These are phyloP conservation scores for Epizoanthus illoricatus DNA, from an alignment of 92 coral and sea anemone species.

Conservation along the genomic window DNA sequence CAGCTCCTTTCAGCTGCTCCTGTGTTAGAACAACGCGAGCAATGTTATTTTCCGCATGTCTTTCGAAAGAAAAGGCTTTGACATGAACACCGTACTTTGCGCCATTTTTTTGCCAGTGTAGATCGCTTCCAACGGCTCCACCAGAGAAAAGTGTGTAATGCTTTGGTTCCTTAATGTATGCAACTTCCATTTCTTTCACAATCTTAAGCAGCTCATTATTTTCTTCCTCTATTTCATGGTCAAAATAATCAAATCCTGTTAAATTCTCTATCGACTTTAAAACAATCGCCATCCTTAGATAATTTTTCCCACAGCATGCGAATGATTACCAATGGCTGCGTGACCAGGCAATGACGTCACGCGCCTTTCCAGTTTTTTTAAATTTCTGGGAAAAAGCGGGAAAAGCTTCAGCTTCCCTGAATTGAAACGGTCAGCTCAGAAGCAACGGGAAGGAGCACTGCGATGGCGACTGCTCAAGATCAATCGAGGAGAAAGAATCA, in stretches of 20 bases:
- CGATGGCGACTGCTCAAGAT: no score
- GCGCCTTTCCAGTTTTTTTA: no score
- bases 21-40: constrained; percentile 48
- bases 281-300: background rate
- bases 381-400: no score
- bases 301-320: no score
- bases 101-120: constrained; percentile 51
- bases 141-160: constrained; percentile 62
- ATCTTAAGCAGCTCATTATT: background rate
- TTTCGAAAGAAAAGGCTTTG: constrained; percentile 49
- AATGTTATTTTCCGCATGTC: constrained; percentile 38
- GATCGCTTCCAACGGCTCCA: constrained; percentile 57
- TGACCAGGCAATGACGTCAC: no score
- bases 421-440: no score
- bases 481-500: no score
- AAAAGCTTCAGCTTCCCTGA: no score
- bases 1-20: constrained; percentile 51
- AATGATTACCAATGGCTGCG: no score
- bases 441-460: no score
- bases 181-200: constrained; percentile 27
- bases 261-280: background rate
- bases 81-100: constrained; percentile 46
- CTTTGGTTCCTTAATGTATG: constrained; percentile 36
- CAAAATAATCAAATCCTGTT: background rate
- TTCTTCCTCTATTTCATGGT: background rate